Evolutionary conservation across 1,140 invertebrate genomes (phyloP), one percentile per base, ranked within the genome.

Genomic region (Aporrectodea caliginosa): DNA sequence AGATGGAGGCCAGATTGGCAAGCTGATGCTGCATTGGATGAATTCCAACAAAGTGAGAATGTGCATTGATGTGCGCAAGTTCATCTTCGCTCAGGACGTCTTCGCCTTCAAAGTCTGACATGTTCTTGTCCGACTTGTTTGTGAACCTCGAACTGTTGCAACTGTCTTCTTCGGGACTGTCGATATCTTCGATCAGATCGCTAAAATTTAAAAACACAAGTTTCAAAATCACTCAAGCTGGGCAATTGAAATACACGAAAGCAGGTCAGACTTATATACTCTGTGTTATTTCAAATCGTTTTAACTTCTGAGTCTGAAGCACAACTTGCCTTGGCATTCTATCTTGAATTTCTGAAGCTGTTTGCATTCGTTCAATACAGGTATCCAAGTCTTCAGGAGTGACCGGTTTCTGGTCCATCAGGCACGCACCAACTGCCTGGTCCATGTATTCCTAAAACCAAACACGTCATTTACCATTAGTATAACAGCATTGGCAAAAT

Each of bases 101-200:
- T 85, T 97, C 95, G 32, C 95, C 95, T 83, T 97, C 95, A 85
- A 97, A 95, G 88, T 97, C 95, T 0, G 94, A 94, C 91, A 97
- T 92, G 87, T 96, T 96, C 82, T 96, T 96, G 82, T 96, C 94
- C n/a, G 94, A 96, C 89, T 96, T 96, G 79, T 93, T 95, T 69
- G 94, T 95, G 88, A 96, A 92, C 29, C 93, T 91, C 30, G 95
- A 96, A 69, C 94, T 96, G 84, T 88, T 86, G 79, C 86, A 88
- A 78, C 86, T 87, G n/a, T 30, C 93, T 80, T 92, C 91, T 84
- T 89, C 88, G 1, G 86, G 86, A 81, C 86, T 88, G 32, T 89
- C 80, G 30, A 93, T 90, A 81, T 93, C 92, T 74, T 91, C 91
- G n/a, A 89, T 85, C 79, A 88, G 84, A 30, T 87, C 85, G 69